These are phyloP conservation scores for Thunnus albacares DNA, from an alignment of 2,797 vertebrate species.

Conservation along the genomic window DNA sequence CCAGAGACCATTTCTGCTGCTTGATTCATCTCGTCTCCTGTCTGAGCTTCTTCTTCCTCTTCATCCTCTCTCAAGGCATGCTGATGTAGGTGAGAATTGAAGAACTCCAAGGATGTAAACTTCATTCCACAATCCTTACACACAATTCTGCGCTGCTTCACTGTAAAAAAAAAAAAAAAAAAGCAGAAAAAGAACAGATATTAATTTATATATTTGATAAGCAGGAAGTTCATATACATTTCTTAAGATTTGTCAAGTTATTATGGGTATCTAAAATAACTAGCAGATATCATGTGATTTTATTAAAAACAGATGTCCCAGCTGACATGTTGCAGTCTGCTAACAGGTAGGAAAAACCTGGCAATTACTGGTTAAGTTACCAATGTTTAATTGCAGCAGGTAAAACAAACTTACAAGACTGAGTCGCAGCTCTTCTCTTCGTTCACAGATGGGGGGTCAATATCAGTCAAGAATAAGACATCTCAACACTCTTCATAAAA, in stretches of 20 bases:
- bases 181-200: constrained; percentile 4
- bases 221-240: neutral
- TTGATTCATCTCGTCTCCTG: neutral
- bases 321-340: neutral
- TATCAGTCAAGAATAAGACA: neutral
- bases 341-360: neutral
- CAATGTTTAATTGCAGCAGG: neutral
- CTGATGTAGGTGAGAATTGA: constrained; percentile 68
- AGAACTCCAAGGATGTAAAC: constrained; percentile 61
- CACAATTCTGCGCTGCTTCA: constrained; percentile 32
- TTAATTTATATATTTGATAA: neutral
- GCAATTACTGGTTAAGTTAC: neutral
- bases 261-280: neutral
- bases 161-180: constrained; percentile 59
- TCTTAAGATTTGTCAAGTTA: neutral
- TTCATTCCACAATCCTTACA: constrained; percentile 74
- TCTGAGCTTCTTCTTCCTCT: neutral
- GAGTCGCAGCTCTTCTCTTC: constrained; percentile 41
- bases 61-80: constrained; percentile 59
- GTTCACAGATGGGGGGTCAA: constrained; percentile 16
- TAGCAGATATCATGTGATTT: neutral
- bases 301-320: neutral
- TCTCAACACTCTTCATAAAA: neutral
- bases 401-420: constrained; percentile 49
- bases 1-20: neutral